Evolutionary conservation across 2,888 invertebrate species (phyloP).

Genomic region (Leptopilina syphax): DNA sequence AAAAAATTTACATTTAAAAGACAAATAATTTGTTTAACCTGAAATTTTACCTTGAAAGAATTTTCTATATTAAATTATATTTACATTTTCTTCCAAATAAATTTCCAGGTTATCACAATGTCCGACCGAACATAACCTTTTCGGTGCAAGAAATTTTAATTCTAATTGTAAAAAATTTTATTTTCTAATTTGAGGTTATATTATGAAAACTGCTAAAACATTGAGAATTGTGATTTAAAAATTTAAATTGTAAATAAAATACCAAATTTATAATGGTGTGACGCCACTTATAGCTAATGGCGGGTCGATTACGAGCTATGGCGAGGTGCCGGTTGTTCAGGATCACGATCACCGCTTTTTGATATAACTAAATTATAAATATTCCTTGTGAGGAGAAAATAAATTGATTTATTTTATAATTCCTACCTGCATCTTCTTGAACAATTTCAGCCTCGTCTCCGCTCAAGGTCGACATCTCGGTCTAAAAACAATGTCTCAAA

Average conservation of each 20-base stretch:
- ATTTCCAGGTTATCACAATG: neutral
- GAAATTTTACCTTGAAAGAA: neutral
- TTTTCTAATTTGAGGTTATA: neutral
- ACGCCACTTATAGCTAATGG: conserved; percentile 68
- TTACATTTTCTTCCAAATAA: neutral
- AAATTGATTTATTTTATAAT: neutral
- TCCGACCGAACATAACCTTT: neutral
- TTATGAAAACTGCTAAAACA: neutral
- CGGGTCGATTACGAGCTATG: conserved; percentile 56
- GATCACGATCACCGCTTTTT: neutral
- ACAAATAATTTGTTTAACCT: neutral
- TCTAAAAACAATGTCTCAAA: conserved; percentile 20
- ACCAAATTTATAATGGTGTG: conserved; percentile 41
- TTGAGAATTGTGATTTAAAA: neutral
- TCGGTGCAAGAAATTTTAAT: neutral
- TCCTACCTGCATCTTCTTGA: conserved; percentile 69
- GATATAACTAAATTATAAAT: neutral
- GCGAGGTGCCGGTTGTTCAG: conserved; percentile 18
- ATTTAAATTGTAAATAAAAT: neutral
- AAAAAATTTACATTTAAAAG: neutral
- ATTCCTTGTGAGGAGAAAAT: too few species aligned
- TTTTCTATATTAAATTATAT: neutral
- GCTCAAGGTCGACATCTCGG: conserved; percentile 71
- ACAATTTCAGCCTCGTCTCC: conserved; percentile 70
- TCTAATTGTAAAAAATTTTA: too few species aligned